A percentile compares a stretch with the other conserved stretches of the same genome.
These are phyloP conservation scores for Ceratina australensis DNA, from an alignment of 1,140 invertebrate genomes.

Conservation along the genomic window DNA sequence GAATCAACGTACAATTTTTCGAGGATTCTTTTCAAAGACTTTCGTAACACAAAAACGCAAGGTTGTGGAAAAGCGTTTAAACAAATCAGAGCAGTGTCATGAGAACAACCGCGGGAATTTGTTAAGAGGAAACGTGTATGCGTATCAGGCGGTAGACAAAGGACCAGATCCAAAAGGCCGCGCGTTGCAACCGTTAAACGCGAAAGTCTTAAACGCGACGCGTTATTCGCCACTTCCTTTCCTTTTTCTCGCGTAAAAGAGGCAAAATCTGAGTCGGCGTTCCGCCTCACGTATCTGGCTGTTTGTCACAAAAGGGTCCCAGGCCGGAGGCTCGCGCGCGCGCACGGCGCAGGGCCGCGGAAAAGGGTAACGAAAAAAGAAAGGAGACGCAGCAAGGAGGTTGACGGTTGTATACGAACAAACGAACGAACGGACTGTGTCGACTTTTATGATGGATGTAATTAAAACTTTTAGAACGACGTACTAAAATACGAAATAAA, in stretches of 20 bases:
- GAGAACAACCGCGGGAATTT: not conserved
- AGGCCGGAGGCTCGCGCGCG: slow-evolving; percentile 37
- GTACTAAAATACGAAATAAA: slow-evolving; percentile 61
- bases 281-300: slow-evolving; percentile 55
- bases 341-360: not conserved
- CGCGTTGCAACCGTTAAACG: slow-evolving; percentile 42
- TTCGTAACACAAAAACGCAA: not conserved
- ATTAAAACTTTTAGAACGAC: slow-evolving; percentile 67
- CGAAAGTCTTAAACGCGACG: slow-evolving; percentile 53
- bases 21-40: too few species aligned
- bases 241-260: slow-evolving; percentile 49
- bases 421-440: slow-evolving; percentile 64
- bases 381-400: slow-evolving; percentile 22
- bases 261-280: slow-evolving; percentile 55
- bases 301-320: slow-evolving; percentile 51
- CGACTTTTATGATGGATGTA: slow-evolving; percentile 65
- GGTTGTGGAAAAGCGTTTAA: not conserved
- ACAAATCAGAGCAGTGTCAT: not conserved
- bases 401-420: slow-evolving; percentile 51
- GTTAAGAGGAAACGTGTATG: not conserved
- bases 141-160: slow-evolving; percentile 4
- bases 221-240: slow-evolving; percentile 34
- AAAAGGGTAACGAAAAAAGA: slow-evolving; percentile 18
- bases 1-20: too few species aligned
- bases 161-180: slow-evolving; percentile 35